Evolutionary conservation across 2,797 vertebrate genomes (phyloP).

Genomic region (Rhinophrynus dorsalis): DNA sequence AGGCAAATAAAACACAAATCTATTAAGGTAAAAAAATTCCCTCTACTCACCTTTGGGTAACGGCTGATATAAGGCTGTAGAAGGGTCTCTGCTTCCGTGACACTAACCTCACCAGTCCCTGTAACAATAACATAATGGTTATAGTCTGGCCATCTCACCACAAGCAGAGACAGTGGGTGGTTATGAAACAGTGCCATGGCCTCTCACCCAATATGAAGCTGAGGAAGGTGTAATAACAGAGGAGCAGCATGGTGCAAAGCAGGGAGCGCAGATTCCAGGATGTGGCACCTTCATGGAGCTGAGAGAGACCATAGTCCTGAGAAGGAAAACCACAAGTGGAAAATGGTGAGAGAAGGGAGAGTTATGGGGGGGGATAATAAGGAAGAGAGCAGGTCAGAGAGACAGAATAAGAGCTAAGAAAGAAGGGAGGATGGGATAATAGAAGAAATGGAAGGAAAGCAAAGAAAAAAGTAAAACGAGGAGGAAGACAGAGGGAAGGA

Average conservation of each 20-base stretch:
- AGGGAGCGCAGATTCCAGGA: conserved; percentile 76
- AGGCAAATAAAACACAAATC: neutral
- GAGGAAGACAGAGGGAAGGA: no score
- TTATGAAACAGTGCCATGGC: neutral
- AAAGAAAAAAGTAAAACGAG: no score
- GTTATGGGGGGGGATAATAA: neutral
- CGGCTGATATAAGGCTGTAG: conserved; percentile 72
- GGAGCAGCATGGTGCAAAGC: conserved; percentile 79
- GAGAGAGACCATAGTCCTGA: conserved; percentile 78
- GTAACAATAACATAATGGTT: conserved; percentile 15
- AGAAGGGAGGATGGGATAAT: no score
- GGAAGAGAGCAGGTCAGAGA: neutral
- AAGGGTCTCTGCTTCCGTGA: conserved; percentile 71
- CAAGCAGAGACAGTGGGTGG: neutral
- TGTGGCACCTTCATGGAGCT: conserved; percentile 70
- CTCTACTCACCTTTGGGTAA: conserved; percentile 70
- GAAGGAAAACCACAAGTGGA: conserved; percentile 23
- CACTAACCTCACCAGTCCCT: conserved; percentile 79
- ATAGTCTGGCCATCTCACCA: neutral
- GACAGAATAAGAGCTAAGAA: no score
- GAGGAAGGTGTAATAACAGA: conserved; percentile 84
- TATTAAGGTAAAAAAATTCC: neutral
- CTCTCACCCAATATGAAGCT: conserved; percentile 78
- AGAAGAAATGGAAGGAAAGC: no score
- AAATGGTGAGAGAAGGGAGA: neutral